phyloP scores from a whole-genome alignment of 2,113 vertebrate species.

The Platycercus adscitus region DNA sequence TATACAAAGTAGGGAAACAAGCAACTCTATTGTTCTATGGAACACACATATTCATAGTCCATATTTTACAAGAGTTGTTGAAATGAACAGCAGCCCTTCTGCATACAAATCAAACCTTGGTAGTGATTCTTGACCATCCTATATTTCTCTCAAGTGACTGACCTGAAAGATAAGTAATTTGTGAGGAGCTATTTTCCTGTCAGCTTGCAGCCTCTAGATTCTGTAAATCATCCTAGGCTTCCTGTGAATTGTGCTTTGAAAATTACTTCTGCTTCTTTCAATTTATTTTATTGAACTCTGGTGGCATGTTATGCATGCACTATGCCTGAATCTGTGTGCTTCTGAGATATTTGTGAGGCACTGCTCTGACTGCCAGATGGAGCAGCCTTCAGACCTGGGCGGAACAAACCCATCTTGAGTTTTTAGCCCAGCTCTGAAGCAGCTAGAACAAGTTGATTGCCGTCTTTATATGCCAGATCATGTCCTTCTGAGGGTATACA shows the following conservation, averaged over 20 bases:
- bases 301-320: neutral
- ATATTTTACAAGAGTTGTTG: neutral
- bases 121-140: neutral
- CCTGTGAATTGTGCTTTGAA: constrained; percentile 22
- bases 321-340: neutral
- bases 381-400: neutral
- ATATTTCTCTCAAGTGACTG: neutral
- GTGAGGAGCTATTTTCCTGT: constrained; percentile 13
- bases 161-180: constrained; percentile 7
- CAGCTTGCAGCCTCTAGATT: neutral
- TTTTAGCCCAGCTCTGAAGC: neutral
- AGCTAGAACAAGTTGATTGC: neutral
- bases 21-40: neutral
- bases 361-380: neutral
- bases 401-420: neutral
- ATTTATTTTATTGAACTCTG: constrained; percentile 23
- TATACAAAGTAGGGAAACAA: neutral
- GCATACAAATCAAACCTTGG: neutral
- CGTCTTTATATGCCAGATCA: neutral
- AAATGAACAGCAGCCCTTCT: neutral
- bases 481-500: neutral
- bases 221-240: constrained; percentile 27
- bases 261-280: constrained; percentile 32
- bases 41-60: neutral
- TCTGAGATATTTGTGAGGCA: neutral